phyloP scores from a whole-genome alignment of 2,888 invertebrate genomes.

The Conops quadrifasciatus region DNA sequence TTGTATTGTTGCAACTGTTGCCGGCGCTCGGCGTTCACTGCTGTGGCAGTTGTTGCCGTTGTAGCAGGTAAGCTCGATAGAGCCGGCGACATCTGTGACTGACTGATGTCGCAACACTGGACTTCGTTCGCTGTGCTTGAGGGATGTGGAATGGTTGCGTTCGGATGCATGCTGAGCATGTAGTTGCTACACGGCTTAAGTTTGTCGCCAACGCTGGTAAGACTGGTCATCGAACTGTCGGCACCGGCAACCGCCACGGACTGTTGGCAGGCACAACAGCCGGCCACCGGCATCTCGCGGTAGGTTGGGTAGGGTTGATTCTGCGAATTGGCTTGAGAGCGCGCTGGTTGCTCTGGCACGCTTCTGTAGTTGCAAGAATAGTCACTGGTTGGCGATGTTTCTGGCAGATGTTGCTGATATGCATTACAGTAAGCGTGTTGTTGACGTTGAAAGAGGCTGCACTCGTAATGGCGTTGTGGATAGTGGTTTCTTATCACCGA shows the following conservation, averaged over 20 bases:
- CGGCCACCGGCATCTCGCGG: constrained; percentile 15
- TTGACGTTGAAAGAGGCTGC: constrained; percentile 33
- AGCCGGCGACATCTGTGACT: constrained; percentile 68
- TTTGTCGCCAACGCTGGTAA: constrained; percentile 40
- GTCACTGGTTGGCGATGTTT: constrained; percentile 2
- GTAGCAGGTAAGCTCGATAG: constrained; percentile 16
- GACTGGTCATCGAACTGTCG: constrained; percentile 60
- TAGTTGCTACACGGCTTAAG: background rate
- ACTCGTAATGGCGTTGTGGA: constrained; percentile 45
- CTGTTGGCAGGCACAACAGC: constrained; percentile 17
- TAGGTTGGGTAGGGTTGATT: background rate
- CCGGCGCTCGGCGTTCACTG: background rate
- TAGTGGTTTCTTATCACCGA: constrained; percentile 47
- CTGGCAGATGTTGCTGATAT: constrained; percentile 39
- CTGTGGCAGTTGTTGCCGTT: constrained; percentile 19
- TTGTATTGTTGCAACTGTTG: constrained; percentile 6
- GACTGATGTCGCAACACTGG: constrained; percentile 69
- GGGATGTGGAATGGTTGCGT: background rate
- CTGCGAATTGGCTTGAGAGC: background rate
- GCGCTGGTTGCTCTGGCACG: background rate
- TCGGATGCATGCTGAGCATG: background rate
- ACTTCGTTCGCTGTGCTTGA: constrained; percentile 61
- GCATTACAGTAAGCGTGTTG: constrained; percentile 38
- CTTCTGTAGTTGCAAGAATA: constrained; percentile 18
- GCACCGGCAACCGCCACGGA: constrained; percentile 40